A percentile compares a stretch with the other conserved stretches of the same genome.
Conservation (phyloP, 2,888 invertebrate genomes). For the Vanessa cardui region DNA sequence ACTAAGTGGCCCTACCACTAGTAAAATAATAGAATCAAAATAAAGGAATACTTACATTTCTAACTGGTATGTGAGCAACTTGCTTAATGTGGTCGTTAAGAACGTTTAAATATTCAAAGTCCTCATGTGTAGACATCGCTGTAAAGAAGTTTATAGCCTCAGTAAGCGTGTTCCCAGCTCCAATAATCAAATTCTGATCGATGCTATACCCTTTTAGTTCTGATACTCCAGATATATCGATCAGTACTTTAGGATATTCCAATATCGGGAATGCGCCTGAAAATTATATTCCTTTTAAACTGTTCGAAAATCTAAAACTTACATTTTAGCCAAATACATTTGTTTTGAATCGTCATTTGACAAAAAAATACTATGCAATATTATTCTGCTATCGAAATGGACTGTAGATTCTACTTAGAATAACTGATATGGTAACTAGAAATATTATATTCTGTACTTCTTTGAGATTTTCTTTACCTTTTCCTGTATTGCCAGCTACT, state of each 20-base stretch:
- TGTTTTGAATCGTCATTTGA: no score
- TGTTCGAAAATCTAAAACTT: no score
- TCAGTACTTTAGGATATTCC: conserved; percentile 70
- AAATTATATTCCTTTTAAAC: conserved; percentile 35
- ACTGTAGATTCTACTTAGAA: no score
- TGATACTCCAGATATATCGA: conserved; percentile 83
- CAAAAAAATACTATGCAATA: no score
- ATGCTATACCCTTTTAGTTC: conserved; percentile 76
- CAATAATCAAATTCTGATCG: conserved; percentile 72
- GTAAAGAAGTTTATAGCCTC: conserved; percentile 45
- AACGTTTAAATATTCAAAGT: conserved; percentile 65
- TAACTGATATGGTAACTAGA: no score
- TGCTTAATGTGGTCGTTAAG: conserved; percentile 85
- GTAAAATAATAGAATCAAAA: no score
- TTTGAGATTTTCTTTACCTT: conserved; percentile 75
- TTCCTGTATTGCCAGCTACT: conserved; percentile 89
- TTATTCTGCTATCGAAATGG: no score
- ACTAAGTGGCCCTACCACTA: no score
- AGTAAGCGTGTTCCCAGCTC: conserved; percentile 81
- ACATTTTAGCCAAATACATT: no score
- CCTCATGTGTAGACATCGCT: neutral
- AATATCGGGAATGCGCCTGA: conserved; percentile 66
- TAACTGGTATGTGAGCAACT: conserved; percentile 86
- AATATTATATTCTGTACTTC: no score
- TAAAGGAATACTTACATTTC: conserved; percentile 82